Base-by-base conservation (phyloP, 2,797 vertebrate genomes). In the Peromyscus melanophrys region DNA sequence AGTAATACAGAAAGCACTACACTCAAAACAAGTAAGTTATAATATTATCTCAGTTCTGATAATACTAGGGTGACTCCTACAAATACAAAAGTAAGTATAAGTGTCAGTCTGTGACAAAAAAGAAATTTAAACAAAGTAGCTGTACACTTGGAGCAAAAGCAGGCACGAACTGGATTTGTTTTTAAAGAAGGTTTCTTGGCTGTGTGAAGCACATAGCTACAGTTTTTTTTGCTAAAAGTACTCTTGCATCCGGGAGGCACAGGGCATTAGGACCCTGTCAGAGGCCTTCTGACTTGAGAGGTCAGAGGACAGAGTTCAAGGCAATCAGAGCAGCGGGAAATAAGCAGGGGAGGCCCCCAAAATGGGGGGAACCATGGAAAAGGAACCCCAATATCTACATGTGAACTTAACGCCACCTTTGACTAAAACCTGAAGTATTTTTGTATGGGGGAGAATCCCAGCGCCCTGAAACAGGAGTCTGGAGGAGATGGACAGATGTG, bases 51-150 rank as follows among this genome's bases (percentile, higher is more conserved):
- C 16, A 73, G 14, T 75, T 92, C 29, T 89, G 34, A 5, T 43
- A 87, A 91, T 10, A 80, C 43, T 10, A 76, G 46, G 90, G 29
- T 81, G 34, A 83, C 69, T 43, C 59, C 8, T 80, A 93, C 19
- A 57, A 93, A 23, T 40, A 84, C 87, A 73, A 65, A 21, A 73
- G 67, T 71, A 71, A 71, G n/a, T 69, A n/a, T 16, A 82, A 92
- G 55, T 71, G 67, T 57, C 94, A 92, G 82, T 94, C 81, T 57
- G 85, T n/a, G 52, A 61, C 40, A 46, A 65, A 94, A 69, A 82
- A 52, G 46, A 29, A 40, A n/a, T 77, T 69, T 69, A 43, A 85
- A 46, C 43, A 37, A 96, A 89, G 55, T 73, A 67, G 52, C 31
- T 96, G 34, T 94, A 97, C 73, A 63, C 59, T 83, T 0, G 55